These are phyloP conservation scores for Idaea straminata DNA, from an alignment of 2,888 invertebrate genomes.

Conservation along the genomic window DNA sequence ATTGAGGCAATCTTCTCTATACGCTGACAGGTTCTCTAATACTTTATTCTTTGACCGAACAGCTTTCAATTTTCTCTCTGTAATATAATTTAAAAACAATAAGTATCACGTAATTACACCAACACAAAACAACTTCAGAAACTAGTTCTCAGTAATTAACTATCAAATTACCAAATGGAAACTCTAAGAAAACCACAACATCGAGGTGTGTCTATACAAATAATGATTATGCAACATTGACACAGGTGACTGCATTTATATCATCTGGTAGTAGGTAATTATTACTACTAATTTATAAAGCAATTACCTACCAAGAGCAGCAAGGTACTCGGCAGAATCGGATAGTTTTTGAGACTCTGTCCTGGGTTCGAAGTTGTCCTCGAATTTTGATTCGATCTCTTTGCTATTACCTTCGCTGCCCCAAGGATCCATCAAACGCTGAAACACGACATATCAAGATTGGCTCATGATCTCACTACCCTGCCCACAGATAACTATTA, in stretches of 20 bases:
- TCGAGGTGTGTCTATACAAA: background rate
- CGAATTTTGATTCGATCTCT: slow-evolving; percentile 64
- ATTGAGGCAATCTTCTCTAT: slow-evolving; percentile 80
- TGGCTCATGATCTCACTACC: background rate
- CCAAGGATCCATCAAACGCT: slow-evolving; percentile 78
- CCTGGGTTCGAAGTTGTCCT: slow-evolving; percentile 79
- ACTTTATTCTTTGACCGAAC: slow-evolving; percentile 76
- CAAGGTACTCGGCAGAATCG: slow-evolving; percentile 84
- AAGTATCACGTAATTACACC: slow-evolving; percentile 3
- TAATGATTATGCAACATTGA: slow-evolving; percentile 21
- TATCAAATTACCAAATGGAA: slow-evolving; percentile 10
- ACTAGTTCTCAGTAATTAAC: background rate
- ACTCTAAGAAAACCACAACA: background rate
- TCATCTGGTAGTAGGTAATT: slow-evolving; percentile 18
- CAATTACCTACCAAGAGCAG: slow-evolving; percentile 80
- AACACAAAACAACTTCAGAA: slow-evolving; percentile 9
- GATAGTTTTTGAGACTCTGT: slow-evolving; percentile 66
- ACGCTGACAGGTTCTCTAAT: slow-evolving; percentile 78
- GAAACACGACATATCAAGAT: slow-evolving; percentile 9
- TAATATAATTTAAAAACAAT: slow-evolving; percentile 24
- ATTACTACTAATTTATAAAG: slow-evolving; percentile 15
- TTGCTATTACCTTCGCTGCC: slow-evolving; percentile 54
- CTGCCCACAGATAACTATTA: slow-evolving; percentile 8
- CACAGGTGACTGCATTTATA: slow-evolving; percentile 15
- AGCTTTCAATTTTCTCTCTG: slow-evolving; percentile 66